Base-by-base conservation (phyloP, 2,113 vertebrate genomes). In the Acinonyx jubatus region DNA sequence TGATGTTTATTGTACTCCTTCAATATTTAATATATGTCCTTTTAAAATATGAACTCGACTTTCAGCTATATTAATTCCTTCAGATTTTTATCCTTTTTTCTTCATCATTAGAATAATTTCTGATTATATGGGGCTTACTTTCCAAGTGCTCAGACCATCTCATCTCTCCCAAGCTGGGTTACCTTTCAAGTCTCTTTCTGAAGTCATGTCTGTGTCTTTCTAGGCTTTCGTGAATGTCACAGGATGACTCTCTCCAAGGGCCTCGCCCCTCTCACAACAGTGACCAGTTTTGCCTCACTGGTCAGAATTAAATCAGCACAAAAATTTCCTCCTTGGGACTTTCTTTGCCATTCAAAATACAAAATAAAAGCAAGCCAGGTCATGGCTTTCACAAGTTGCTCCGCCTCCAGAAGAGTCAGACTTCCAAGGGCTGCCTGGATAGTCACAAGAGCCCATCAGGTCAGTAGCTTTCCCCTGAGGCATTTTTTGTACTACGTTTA, bases 21-120 rank as follows among this genome's bases (percentile, higher is more conserved):
- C 71, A 94, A 65, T 89, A 91, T 94, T 96, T 94, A 78, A 92
- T 55, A 68, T 36, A 12, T 79, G 78, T 91, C 81, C 36, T 94
- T 98, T 95, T 82, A 85, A 94, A 97, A 85, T 52, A 63, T 31
- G 7, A 91, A 79, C 29, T 71, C 21, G 5, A 36, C 57, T 91
- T 96, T 66, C 52, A 79, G 52, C 21, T 88, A 63, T 29, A 82
- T 86, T 61, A 50, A 5, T 57, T 94, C 23, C 73, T 87, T 94
- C 89, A 96, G 25, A 94, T 86, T 61, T 87, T 63, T 25, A 84
- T 63, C 48, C 18, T 33, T 68, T 52, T 94, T 96, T 61, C 63
- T 76, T 79, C 71, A 65, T 52, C 61, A 82, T 95, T 89, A 83
- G 86, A 89, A 96, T 86, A 91, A 86, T 69, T 94, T 94, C 84